These are phyloP conservation scores for Sarcophaga carnaria DNA, from an alignment of 2,888 invertebrate genomes.

Conservation along the genomic window DNA sequence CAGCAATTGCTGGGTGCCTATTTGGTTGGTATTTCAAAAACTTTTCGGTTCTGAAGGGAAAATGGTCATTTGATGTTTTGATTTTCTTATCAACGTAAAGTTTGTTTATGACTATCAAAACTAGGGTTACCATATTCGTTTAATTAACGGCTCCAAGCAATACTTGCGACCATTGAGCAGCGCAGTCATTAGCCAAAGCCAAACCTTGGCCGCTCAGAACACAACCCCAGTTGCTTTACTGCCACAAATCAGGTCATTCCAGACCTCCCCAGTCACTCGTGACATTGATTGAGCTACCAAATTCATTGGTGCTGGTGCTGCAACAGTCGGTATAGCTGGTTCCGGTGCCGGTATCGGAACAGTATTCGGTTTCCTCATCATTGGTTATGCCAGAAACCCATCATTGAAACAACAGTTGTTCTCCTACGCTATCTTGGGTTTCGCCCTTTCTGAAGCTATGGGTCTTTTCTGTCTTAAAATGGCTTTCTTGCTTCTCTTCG, in stretches of 20 bases:
- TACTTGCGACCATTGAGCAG: constrained; percentile 92
- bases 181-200: constrained; percentile 87
- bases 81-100: too few relatives aligned
- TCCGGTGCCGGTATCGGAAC: constrained; percentile 99
- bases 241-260: constrained; percentile 90
- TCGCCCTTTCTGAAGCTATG: constrained; percentile 99
- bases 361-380: constrained; percentile 97
- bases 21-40: too few relatives aligned
- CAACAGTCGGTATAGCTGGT: constrained; percentile 99
- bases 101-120: too few relatives aligned
- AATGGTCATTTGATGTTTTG: too few relatives aligned
- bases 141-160: constrained; percentile 84
- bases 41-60: too few relatives aligned
- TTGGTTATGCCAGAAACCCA: constrained; percentile 98
- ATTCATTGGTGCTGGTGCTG: constrained; percentile 99
- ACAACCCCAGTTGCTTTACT: constrained; percentile 85
- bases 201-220: constrained; percentile 86
- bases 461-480: constrained; percentile 99
- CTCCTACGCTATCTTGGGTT: constrained; percentile 98
- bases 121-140: too few relatives aligned
- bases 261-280: constrained; percentile 93
- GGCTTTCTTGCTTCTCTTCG: constrained; percentile 98
- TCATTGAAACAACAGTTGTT: constrained; percentile 98
- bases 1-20: too few relatives aligned
- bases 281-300: constrained; percentile 99